phyloP scores from a whole-genome alignment of 2,888 invertebrate genomes.

The Galeruca laticollis region DNA sequence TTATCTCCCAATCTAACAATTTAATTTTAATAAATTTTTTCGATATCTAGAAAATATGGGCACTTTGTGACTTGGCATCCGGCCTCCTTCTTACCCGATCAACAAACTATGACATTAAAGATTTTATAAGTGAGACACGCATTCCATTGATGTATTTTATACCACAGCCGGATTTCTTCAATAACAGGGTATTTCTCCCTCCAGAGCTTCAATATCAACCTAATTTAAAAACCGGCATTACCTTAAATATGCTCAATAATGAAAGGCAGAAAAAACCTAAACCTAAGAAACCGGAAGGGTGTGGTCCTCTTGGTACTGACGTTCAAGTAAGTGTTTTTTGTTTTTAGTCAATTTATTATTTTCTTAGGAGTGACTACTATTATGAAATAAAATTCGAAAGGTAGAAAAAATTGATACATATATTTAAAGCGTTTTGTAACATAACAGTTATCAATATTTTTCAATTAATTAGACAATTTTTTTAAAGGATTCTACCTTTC shows the following conservation, averaged over 20 bases:
- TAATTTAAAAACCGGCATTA: slow-evolving; percentile 65
- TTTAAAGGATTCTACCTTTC: slow-evolving; percentile 8
- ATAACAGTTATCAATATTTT: background rate
- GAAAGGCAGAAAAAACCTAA: slow-evolving; percentile 67
- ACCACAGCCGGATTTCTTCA: slow-evolving; percentile 79
- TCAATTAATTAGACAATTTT: background rate
- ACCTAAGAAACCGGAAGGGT: slow-evolving; percentile 69
- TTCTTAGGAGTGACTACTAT: slow-evolving; percentile 32
- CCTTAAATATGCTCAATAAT: slow-evolving; percentile 65
- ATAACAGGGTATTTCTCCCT: slow-evolving; percentile 85
- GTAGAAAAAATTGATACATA: slow-evolving; percentile 7
- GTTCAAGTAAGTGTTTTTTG: slow-evolving; percentile 67
- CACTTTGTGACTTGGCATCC: slow-evolving; percentile 94
- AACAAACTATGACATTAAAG: slow-evolving; percentile 88
- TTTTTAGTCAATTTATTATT: slow-evolving; percentile 10
- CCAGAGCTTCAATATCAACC: slow-evolving; percentile 77
- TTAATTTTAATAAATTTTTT: slow-evolving; percentile 21
- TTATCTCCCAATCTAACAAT: too few species aligned
- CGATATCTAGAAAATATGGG: slow-evolving; percentile 88
- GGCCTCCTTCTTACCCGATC: slow-evolving; percentile 90
- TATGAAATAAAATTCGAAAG: slow-evolving; percentile 5
- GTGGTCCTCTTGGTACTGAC: slow-evolving; percentile 72
- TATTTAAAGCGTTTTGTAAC: background rate
- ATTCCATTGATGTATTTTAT: slow-evolving; percentile 93
- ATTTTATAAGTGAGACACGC: slow-evolving; percentile 86